Evolutionary conservation across 2,113 vertebrate species (phyloP).

Genomic region (Pelecanoides urinatrix): DNA sequence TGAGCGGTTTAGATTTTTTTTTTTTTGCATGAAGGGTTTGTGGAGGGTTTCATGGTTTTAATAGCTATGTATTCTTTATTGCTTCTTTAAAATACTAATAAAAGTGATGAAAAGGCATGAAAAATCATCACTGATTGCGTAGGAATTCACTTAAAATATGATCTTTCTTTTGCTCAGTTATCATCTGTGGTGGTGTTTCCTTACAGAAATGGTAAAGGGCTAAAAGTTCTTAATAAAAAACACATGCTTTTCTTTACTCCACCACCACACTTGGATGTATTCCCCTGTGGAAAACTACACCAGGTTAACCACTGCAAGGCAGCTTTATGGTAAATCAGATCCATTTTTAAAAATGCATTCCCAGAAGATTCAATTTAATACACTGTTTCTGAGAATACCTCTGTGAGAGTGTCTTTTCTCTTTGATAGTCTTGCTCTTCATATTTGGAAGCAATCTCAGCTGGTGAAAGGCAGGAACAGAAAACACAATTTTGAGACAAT

Average conservation of each 20-base stretch:
- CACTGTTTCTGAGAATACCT: conserved; percentile 64
- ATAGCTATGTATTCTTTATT: conserved; percentile 44
- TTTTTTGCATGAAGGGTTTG: conserved; percentile 32
- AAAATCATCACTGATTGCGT: conserved; percentile 59
- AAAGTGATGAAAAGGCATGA: conserved; percentile 55
- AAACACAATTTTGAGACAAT: neutral
- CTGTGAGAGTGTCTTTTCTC: conserved; percentile 36
- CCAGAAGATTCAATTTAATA: conserved; percentile 54
- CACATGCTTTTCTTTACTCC: conserved; percentile 69
- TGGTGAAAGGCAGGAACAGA: neutral
- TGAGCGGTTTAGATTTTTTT: neutral
- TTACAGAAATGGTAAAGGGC: conserved; percentile 69
- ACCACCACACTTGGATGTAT: conserved; percentile 57
- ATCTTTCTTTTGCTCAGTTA: conserved; percentile 65
- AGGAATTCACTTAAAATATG: conserved; percentile 61
- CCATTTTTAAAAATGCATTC: conserved; percentile 49
- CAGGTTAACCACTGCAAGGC: conserved; percentile 66
- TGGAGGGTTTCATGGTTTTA: conserved; percentile 36
- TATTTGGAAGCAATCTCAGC: conserved; percentile 33
- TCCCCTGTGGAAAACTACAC: conserved; percentile 51
- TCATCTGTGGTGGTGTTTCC: conserved; percentile 63
- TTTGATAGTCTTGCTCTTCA: conserved; percentile 37
- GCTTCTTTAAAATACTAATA: conserved; percentile 57
- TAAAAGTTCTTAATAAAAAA: conserved; percentile 73
- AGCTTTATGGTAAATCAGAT: conserved; percentile 60